These are phyloP conservation scores for Malacosoma neustria DNA, from an alignment of 2,888 invertebrate genomes.

Conservation along the genomic window DNA sequence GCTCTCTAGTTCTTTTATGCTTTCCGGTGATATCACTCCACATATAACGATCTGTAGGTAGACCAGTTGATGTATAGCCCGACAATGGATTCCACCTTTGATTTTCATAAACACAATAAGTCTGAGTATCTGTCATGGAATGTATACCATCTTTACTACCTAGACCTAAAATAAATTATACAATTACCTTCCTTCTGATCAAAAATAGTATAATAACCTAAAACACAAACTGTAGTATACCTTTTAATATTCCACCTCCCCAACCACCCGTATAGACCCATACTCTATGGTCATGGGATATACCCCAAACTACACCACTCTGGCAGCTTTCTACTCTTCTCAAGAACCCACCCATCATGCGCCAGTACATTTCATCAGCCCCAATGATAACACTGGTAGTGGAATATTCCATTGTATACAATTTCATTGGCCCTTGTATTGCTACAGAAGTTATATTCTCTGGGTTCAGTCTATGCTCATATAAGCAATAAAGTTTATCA, in stretches of 20 bases:
- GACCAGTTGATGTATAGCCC: conserved; percentile 89
- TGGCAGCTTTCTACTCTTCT: conserved; percentile 84
- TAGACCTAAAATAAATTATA: conserved; percentile 28
- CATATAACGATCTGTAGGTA: conserved; percentile 91
- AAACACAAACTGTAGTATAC: conserved; percentile 26
- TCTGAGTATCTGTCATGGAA: conserved; percentile 88
- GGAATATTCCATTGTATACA: conserved; percentile 80
- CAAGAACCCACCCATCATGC: conserved; percentile 91
- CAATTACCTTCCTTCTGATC: not conserved
- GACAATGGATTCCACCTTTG: conserved; percentile 95
- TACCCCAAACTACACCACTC: conserved; percentile 91
- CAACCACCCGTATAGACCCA: conserved; percentile 94
- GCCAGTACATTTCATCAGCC: conserved; percentile 87
- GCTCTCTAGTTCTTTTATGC: conserved; percentile 88
- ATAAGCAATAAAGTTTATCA: conserved; percentile 80
- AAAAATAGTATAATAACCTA: not conserved
- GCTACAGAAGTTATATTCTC: conserved; percentile 82
- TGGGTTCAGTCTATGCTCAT: conserved; percentile 83
- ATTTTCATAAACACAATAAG: conserved; percentile 93
- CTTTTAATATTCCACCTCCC: conserved; percentile 88
- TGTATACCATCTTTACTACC: conserved; percentile 67
- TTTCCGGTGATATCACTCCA: conserved; percentile 94
- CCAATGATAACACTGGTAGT: conserved; percentile 79
- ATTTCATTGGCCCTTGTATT: conserved; percentile 84
- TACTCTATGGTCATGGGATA: conserved; percentile 90